Evolutionary conservation across 2,888 invertebrate genomes (phyloP).

Genomic region (Cephus nigrinus): DNA sequence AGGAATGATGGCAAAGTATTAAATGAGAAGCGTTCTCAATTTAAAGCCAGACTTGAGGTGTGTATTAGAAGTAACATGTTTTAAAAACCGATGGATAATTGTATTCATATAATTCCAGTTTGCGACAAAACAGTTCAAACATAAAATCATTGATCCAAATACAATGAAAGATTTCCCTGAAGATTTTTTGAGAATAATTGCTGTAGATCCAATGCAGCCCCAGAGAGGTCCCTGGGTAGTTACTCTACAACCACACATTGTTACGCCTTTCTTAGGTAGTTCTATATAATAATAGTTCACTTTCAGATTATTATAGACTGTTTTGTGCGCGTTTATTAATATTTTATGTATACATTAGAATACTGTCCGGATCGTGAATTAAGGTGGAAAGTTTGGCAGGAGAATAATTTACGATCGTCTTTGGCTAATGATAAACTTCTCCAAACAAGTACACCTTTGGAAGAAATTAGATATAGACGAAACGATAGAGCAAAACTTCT

Average conservation of each 20-base stretch:
- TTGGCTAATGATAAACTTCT: constrained; percentile 73
- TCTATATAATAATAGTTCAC: neutral
- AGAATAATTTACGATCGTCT: constrained; percentile 78
- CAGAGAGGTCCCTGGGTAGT: constrained; percentile 86
- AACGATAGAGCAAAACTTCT: constrained; percentile 79
- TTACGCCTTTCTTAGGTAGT: constrained; percentile 75
- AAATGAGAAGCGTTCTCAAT: constrained; percentile 71
- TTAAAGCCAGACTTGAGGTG: constrained; percentile 75
- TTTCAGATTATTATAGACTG: neutral
- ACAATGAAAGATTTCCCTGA: constrained; percentile 81
- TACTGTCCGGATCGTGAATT: constrained; percentile 83
- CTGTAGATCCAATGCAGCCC: constrained; percentile 72
- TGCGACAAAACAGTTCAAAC: constrained; percentile 75
- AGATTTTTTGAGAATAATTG: constrained; percentile 74
- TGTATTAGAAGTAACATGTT: constrained; percentile 17
- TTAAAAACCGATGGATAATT: neutral
- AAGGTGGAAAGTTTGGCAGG: constrained; percentile 89
- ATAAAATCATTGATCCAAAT: constrained; percentile 74
- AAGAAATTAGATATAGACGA: constrained; percentile 79
- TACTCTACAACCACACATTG: constrained; percentile 79
- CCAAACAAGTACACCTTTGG: constrained; percentile 80
- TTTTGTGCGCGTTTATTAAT: neutral
- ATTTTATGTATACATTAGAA: constrained; percentile 62
- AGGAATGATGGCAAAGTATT: constrained; percentile 69
- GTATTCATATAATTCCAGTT: constrained; percentile 49